Evolutionary conservation across 2,888 invertebrate species (phyloP).

Genomic region (Andrena fulva): DNA sequence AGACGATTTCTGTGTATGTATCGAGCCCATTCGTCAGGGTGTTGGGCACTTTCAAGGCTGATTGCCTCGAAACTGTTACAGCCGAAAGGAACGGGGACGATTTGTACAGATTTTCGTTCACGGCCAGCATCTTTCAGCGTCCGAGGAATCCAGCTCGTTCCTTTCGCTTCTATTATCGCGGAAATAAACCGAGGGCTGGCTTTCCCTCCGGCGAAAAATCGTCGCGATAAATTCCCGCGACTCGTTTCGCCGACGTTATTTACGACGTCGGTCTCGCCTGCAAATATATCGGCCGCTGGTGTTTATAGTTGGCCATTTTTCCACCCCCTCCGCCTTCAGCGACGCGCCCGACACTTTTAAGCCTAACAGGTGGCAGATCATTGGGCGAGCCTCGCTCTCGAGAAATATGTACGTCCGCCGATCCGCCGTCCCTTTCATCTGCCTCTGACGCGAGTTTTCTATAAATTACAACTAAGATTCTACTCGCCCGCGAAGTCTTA

Average conservation of each 20-base stretch:
- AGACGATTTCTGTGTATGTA: too few species aligned
- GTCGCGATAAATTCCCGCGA: constrained; percentile 63
- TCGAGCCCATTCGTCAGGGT: too few species aligned
- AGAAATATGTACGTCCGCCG: constrained; percentile 22
- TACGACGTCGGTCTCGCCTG: constrained; percentile 51
- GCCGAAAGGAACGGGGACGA: not conserved
- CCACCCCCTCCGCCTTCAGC: constrained; percentile 27
- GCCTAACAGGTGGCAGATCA: constrained; percentile 71
- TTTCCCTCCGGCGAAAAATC: constrained; percentile 62
- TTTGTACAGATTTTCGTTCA: not conserved
- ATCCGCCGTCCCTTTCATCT: not conserved
- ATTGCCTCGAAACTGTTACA: not conserved
- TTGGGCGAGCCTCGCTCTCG: constrained; percentile 26
- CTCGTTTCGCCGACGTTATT: constrained; percentile 64
- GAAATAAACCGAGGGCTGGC: constrained; percentile 45
- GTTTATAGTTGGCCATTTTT: constrained; percentile 64
- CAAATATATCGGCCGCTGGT: constrained; percentile 53
- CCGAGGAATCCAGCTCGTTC: constrained; percentile 11
- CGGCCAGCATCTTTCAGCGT: constrained; percentile 1
- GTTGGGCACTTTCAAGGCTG: not conserved
- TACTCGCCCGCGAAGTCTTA: too few species aligned
- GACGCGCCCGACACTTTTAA: constrained; percentile 62
- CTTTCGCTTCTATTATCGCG: constrained; percentile 41
- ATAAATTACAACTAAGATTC: too few species aligned
- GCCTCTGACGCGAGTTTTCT: too few species aligned